Percentiles rank a stretch among this genome's conserved stretches.
Conservation (phyloP, 37 sponge, comb jelly and placozoan species). For the Haliclona indistincta region DNA sequence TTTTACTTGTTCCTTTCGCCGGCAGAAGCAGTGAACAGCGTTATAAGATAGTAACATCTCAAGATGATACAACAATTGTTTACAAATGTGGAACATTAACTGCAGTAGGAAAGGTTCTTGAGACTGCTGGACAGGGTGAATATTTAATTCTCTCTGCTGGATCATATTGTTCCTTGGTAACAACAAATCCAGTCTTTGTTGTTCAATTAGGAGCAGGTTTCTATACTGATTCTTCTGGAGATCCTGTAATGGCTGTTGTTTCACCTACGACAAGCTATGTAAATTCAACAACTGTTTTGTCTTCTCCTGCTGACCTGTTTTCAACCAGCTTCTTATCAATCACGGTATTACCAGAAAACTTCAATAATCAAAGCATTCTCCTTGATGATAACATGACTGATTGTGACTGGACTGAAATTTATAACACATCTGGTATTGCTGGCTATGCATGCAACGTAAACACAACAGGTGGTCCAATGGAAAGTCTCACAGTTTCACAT, state of each 20-base stretch:
- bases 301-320: background rate
- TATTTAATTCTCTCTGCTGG: too few species aligned
- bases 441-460: constrained; percentile 10
- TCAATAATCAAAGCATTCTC: background rate
- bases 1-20: constrained; percentile 1
- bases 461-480: background rate
- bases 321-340: background rate
- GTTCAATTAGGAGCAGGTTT: background rate
- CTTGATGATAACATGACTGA: background rate
- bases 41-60: background rate
- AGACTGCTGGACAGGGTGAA: too few species aligned
- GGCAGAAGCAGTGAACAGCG: background rate
- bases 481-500: constrained; percentile 2
- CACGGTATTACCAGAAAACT: background rate
- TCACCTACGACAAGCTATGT: constrained; percentile 3
- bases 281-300: background rate
- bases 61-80: too few species aligned
- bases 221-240: constrained; percentile 3
- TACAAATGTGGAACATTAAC: too few species aligned
- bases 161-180: background rate
- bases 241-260: constrained; percentile 4
- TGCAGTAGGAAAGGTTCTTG: too few species aligned
- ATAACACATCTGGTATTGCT: too few species aligned
- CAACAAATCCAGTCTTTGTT: background rate
- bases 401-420: constrained; percentile 5